These are phyloP conservation scores for Phortica okadai DNA, from an alignment of 2,888 invertebrate genomes.

Conservation along the genomic window DNA sequence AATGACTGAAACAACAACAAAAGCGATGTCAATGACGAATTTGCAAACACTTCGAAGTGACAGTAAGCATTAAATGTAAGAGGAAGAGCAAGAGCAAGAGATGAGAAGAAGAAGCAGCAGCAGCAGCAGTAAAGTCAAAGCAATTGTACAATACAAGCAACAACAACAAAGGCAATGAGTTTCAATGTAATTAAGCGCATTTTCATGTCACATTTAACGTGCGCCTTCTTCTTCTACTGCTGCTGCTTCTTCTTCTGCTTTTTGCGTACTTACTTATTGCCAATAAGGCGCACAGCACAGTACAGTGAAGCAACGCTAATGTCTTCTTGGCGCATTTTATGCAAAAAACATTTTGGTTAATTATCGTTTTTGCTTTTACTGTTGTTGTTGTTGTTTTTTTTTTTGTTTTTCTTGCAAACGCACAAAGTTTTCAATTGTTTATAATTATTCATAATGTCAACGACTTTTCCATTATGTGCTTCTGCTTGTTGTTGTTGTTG, in stretches of 20 bases:
- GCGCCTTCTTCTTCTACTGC: too few relatives aligned
- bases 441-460: constrained; percentile 67
- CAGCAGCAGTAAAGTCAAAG: neutral
- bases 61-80: neutral
- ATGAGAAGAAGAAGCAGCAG: neutral
- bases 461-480: constrained; percentile 27
- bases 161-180: neutral
- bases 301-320: too few relatives aligned
- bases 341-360: too few relatives aligned
- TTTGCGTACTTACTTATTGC: neutral
- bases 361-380: too few relatives aligned
- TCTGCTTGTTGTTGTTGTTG: too few relatives aligned
- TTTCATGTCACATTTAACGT: neutral
- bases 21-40: too few relatives aligned
- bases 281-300: neutral
- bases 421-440: constrained; percentile 61
- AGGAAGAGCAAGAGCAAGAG: neutral
- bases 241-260: neutral
- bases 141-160: neutral
- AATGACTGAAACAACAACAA: neutral
- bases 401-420: neutral
- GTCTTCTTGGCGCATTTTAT: too few relatives aligned
- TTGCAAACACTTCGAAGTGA: neutral
- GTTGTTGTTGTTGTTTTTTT: too few relatives aligned
- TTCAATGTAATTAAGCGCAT: neutral